Evolutionary conservation across 2,888 invertebrate species (phyloP).

Genomic region (Cephus runcator): DNA sequence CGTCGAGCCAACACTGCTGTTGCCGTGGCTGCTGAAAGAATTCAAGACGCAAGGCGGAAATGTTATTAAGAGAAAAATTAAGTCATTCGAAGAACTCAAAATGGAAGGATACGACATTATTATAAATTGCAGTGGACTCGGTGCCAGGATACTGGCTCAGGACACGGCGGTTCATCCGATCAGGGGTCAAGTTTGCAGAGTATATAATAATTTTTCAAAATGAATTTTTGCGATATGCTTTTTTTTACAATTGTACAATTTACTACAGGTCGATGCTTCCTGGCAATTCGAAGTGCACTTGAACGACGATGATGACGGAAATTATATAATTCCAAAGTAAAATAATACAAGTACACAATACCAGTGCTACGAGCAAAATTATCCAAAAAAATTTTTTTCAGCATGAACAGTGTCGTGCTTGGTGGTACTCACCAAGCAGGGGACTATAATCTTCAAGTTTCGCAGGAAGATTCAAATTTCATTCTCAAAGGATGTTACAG

Average conservation of each 20-base stretch:
- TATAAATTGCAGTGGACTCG: slow-evolving; percentile 84
- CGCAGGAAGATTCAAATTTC: slow-evolving; percentile 69
- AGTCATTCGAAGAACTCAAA: slow-evolving; percentile 67
- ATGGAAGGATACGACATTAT: slow-evolving; percentile 72
- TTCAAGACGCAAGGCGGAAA: slow-evolving; percentile 73
- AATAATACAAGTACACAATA: slow-evolving; percentile 27
- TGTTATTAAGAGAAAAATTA: slow-evolving; percentile 67
- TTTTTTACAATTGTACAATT: not conserved
- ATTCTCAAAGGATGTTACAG: slow-evolving; percentile 74
- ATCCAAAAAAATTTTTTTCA: slow-evolving; percentile 43
- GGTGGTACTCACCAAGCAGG: slow-evolving; percentile 82
- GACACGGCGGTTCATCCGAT: slow-evolving; percentile 75
- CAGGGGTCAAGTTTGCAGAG: slow-evolving; percentile 80
- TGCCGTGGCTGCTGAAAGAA: slow-evolving; percentile 75
- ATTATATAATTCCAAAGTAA: slow-evolving; percentile 85
- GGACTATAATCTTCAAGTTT: slow-evolving; percentile 70
- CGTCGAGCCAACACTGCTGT: slow-evolving; percentile 73
- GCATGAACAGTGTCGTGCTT: slow-evolving; percentile 73
- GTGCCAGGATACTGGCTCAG: slow-evolving; percentile 71
- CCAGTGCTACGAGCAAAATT: not conserved
- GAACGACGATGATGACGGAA: slow-evolving; percentile 71
- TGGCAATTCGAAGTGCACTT: slow-evolving; percentile 73
- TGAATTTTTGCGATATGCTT: not conserved
- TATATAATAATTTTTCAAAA: slow-evolving; percentile 46
- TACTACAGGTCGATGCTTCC: slow-evolving; percentile 73